Evolutionary conservation across 2,113 vertebrate species (phyloP), one percentile per base, ranked within the genome.

Genomic region (Hippocampus comes): DNA sequence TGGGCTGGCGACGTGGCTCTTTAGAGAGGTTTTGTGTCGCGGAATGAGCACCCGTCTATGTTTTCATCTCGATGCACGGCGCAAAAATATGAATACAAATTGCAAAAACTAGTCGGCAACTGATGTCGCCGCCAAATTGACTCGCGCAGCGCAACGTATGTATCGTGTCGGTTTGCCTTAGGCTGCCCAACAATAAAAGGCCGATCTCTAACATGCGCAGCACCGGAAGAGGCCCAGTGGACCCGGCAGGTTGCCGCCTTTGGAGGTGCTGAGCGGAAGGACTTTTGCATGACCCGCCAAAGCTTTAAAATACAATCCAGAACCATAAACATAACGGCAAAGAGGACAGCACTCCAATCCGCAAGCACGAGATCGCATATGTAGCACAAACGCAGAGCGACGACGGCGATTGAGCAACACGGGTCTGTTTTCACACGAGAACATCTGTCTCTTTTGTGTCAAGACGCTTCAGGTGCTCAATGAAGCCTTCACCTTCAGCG

Each of bases 401-500:
- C 23, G n/a, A 8, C 23, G 42, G n/a, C 21, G 12, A 66, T 48
- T 66, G 64, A 27, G 43, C 6, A 66, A 48, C 23, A 48, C 7
- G 12, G 23, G 64, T 66, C 12, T 66, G n/a, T 23, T 48, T 43
- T 65, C 38, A 43, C 21, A 65, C 63, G 46, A 65, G 23, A 66
- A 48, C 64, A 66, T 48, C 23, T 48, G 64, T 66, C 63, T 65
- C 18, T 63, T 43, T 48, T 48, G 23, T 61, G 27, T 30, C 56
- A 38, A 38, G 23, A 57, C 21, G 38, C 21, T 64, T 46, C 63
- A 46, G 64, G 48, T 43, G 42, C 64, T 66, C 42, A 66, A 66
- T 66, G 64, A 48, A 66, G 23, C 20, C n/a, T 48, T 66, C 64
- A 48, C 64, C 64, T 66, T 66, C 64, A 27, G n/a, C 43, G n/a